phyloP scores from a whole-genome alignment of 92 coral and sea anemone species.

The Phenganax marumi region DNA sequence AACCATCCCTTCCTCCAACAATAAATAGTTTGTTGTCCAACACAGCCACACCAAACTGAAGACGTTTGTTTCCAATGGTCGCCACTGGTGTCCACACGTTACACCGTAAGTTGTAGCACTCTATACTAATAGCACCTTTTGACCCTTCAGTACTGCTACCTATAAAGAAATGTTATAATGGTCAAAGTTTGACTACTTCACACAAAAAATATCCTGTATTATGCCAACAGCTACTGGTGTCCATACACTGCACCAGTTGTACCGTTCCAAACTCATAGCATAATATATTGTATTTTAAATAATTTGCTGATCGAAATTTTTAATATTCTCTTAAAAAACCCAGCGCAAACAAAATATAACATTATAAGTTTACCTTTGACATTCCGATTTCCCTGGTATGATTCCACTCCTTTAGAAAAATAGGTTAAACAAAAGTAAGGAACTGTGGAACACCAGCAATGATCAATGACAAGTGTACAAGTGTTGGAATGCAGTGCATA shows the following conservation, averaged over 20 bases:
- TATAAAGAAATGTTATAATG: slow-evolving; percentile 18
- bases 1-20: slow-evolving; percentile 97
- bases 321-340: neutral
- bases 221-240: neutral
- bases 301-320: neutral
- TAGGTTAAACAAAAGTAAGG: neutral
- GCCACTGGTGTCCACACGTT: slow-evolving; percentile 82
- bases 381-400: slow-evolving; percentile 35
- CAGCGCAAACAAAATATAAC: neutral
- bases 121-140: slow-evolving; percentile 94
- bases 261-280: too few relatives aligned
- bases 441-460: too few relatives aligned
- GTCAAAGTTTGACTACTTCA: too few relatives aligned
- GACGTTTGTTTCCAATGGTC: slow-evolving; percentile 84
- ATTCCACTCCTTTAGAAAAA: slow-evolving; percentile 29
- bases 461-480: neutral
- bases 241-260: neutral
- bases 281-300: too few relatives aligned
- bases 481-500: neutral
- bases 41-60: slow-evolving; percentile 97
- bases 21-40: slow-evolving; percentile 66
- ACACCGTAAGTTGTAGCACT: slow-evolving; percentile 77
- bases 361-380: slow-evolving; percentile 7
- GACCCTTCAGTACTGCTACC: slow-evolving; percentile 77
- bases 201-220: too few relatives aligned